Conservation (phyloP, 2,888 invertebrate species). For the Synergus umbraculus region DNA sequence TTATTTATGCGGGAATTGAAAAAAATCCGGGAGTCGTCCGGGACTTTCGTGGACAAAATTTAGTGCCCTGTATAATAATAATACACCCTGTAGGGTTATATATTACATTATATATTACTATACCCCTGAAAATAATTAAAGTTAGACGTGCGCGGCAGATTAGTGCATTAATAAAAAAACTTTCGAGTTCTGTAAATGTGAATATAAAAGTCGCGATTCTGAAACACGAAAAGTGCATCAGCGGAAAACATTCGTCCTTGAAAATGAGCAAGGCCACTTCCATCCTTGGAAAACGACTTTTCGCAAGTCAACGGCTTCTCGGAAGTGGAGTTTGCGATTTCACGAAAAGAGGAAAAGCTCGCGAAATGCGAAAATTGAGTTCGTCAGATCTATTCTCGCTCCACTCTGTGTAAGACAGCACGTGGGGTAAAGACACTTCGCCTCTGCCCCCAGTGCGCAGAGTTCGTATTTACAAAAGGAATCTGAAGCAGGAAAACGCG, state of each 20-base stretch:
- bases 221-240: conserved; percentile 34
- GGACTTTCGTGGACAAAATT: no score
- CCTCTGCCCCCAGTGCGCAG: neutral
- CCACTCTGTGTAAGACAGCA: conserved; percentile 19
- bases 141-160: neutral
- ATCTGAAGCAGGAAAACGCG: conserved; percentile 35
- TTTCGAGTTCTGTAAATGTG: neutral
- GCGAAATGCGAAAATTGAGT: conserved; percentile 35
- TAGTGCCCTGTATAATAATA: no score
- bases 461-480: conserved; percentile 40
- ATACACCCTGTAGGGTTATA: no score
- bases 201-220: neutral
- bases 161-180: neutral
- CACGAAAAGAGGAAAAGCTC: conserved; percentile 9
- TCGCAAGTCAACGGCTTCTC: conserved; percentile 34
- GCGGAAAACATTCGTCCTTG: conserved; percentile 27
- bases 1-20: no score
- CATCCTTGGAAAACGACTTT: conserved; percentile 19
- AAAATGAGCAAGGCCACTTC: conserved; percentile 39
- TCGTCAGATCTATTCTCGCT: conserved; percentile 27
- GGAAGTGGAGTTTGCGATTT: conserved; percentile 31
- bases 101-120: no score
- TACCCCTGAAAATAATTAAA: no score
- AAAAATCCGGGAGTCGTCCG: no score
- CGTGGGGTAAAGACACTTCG: neutral